Evolutionary conservation across 2,113 vertebrate species (phyloP).

Genomic region (Muscicapa adusta): DNA sequence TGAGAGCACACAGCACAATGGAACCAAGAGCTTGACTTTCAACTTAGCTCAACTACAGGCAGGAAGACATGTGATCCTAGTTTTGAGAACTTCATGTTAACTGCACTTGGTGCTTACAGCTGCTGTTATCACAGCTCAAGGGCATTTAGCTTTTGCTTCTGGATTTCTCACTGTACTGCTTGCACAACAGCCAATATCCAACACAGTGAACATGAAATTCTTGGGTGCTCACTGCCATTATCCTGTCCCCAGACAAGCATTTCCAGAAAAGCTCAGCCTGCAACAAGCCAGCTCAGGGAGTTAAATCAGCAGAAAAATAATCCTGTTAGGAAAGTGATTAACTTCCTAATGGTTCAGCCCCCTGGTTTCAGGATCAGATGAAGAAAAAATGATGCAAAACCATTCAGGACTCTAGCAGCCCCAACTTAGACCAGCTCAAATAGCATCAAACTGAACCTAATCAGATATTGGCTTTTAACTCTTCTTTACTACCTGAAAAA

Average conservation of each 20-base stretch:
- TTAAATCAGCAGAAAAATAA: background rate
- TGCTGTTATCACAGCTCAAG: background rate
- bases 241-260: background rate
- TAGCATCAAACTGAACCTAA: background rate
- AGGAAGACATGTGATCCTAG: background rate
- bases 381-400: background rate
- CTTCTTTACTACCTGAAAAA: background rate
- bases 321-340: background rate
- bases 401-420: background rate
- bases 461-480: background rate
- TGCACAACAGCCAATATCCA: background rate
- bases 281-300: background rate
- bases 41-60: background rate
- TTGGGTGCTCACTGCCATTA: background rate
- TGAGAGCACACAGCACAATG: background rate
- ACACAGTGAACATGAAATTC: background rate
- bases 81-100: background rate
- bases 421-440: background rate
- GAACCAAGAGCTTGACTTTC: background rate
- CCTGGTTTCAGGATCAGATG: background rate
- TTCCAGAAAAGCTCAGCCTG: background rate
- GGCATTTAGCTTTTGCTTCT: fast-evolving
- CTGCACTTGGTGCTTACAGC: background rate
- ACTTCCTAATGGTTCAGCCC: background rate
- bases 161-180: background rate